phyloP scores from a whole-genome alignment of 2,888 invertebrate genomes.

The Andrena dorsata region DNA sequence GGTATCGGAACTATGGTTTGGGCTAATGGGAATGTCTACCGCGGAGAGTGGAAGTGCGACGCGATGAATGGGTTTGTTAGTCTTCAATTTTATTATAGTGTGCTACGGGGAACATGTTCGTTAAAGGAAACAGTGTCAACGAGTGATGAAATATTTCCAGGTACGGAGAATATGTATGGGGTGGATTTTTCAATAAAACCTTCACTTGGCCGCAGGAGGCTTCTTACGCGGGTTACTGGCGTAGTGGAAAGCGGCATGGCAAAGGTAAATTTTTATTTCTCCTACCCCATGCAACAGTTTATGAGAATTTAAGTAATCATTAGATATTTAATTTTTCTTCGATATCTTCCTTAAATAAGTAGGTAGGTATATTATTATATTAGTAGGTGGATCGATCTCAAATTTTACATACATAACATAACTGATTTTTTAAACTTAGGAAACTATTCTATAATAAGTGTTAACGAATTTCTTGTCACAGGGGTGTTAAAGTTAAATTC shows the following conservation, averaged over 20 bases:
- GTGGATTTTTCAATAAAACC: conserved; percentile 85
- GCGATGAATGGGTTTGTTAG: conserved; percentile 85
- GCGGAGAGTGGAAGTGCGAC: conserved; percentile 87
- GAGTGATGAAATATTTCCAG: conserved; percentile 44
- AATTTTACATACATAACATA: too few relatives aligned
- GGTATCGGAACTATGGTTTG: conserved; percentile 88
- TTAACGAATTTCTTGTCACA: conserved; percentile 54
- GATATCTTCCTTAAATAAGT: not conserved
- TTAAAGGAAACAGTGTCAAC: not conserved
- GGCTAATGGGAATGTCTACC: conserved; percentile 88
- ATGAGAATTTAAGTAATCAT: not conserved
- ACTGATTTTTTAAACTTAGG: not conserved
- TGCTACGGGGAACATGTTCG: not conserved
- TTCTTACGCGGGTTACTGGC: conserved; percentile 87
- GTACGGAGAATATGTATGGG: conserved; percentile 88
- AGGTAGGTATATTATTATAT: too few relatives aligned
- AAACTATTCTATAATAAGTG: not conserved
- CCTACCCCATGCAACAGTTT: not conserved
- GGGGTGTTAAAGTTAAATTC: conserved; percentile 85
- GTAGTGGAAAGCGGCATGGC: conserved; percentile 86
- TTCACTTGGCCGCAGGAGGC: conserved; percentile 86
- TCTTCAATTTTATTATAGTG: not conserved
- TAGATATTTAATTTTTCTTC: not conserved
- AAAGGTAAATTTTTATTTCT: conserved; percentile 79
- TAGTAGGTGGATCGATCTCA: too few relatives aligned